phyloP scores from a whole-genome alignment of 2,113 vertebrate genomes.

The Gopherus flavomarginatus region DNA sequence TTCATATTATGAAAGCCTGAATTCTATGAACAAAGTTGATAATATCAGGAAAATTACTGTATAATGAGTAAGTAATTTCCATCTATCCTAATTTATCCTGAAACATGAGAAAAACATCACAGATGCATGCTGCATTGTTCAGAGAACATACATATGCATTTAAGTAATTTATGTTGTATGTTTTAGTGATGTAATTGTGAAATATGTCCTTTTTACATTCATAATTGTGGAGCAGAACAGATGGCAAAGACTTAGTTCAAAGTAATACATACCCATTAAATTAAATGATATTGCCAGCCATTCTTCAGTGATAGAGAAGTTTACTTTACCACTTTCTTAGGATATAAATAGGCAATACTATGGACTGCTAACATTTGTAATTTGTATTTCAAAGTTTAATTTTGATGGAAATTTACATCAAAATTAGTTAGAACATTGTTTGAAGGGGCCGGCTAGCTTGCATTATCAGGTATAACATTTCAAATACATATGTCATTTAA shows the following conservation, averaged over 20 bases:
- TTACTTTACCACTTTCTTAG: conserved; percentile 25
- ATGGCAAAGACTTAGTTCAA: conserved; percentile 72
- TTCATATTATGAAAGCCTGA: not conserved
- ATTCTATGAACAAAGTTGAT: conserved; percentile 11
- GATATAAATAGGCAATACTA: conserved; percentile 47
- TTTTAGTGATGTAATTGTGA: conserved; percentile 64
- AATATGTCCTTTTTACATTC: conserved; percentile 70
- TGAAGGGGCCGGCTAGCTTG: not conserved
- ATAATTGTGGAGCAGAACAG: conserved; percentile 71
- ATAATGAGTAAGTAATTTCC: conserved; percentile 29
- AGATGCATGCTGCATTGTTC: conserved; percentile 30
- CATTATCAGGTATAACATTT: not conserved
- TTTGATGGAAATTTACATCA: conserved; percentile 41
- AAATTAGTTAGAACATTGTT: conserved; percentile 36
- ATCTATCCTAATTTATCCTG: conserved; percentile 33
- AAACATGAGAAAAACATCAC: conserved; percentile 6
- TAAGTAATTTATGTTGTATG: conserved; percentile 49
- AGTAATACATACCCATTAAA: conserved; percentile 72
- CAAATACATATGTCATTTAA: not conserved
- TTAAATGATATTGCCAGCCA: conserved; percentile 63
- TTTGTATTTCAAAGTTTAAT: conserved; percentile 45
- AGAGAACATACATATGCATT: conserved; percentile 52
- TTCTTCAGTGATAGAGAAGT: conserved; percentile 51
- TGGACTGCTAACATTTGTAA: not conserved
- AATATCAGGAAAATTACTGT: conserved; percentile 21